These are phyloP conservation scores for Tiphia femorata DNA, from an alignment of 2,888 invertebrate species.

Conservation along the genomic window DNA sequence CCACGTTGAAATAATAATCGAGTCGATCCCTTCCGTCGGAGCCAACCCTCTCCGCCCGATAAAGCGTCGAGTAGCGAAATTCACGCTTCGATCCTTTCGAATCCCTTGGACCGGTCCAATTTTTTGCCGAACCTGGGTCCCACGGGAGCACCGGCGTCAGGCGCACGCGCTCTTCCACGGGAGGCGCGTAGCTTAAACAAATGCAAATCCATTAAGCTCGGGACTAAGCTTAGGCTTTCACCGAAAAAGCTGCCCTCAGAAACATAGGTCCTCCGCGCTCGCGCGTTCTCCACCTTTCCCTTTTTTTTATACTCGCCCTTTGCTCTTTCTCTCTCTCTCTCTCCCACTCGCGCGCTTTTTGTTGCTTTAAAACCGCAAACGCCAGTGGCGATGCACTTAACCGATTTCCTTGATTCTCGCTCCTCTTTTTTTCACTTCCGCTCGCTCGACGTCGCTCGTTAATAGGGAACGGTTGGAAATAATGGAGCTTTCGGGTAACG, in stretches of 20 bases:
- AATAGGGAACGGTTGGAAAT: neutral
- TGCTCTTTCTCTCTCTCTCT: too few relatives aligned
- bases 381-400: neutral
- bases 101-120: constrained; percentile 32
- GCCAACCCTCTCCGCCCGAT: constrained; percentile 24
- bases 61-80: constrained; percentile 27
- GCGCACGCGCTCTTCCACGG: constrained; percentile 24
- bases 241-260: constrained; percentile 38
- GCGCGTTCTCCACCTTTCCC: neutral
- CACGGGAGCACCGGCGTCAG: too few relatives aligned
- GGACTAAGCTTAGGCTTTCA: constrained; percentile 45
- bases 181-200: constrained; percentile 41
- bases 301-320: neutral
- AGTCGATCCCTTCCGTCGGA: constrained; percentile 15
- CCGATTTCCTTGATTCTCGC: constrained; percentile 1
- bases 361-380: constrained; percentile 3
- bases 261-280: constrained; percentile 2
- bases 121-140: constrained; percentile 42
- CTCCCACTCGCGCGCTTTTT: too few relatives aligned
- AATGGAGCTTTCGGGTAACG: neutral
- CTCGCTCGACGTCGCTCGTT: neutral
- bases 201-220: constrained; percentile 49
- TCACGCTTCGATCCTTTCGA: constrained; percentile 31
- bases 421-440: neutral
- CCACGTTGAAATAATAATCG: constrained; percentile 34